Evolutionary conservation across 2,113 vertebrate species (phyloP).

Genomic region (Sapajus apella): DNA sequence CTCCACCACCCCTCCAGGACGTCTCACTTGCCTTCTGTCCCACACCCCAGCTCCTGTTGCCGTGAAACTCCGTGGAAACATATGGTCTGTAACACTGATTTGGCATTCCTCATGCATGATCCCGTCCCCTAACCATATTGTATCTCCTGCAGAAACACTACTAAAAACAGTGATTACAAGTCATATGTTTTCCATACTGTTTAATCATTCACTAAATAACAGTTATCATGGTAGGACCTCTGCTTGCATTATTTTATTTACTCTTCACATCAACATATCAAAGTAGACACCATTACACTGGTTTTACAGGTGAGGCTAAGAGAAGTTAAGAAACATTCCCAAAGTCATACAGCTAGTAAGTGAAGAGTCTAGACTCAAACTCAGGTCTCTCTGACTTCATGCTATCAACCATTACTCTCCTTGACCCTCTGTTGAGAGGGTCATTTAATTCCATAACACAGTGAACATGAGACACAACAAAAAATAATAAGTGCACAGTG

Average conservation of each 20-base stretch:
- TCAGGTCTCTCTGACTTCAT: background rate
- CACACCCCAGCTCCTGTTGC: background rate
- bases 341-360: background rate
- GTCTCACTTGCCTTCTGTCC: background rate
- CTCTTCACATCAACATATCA: background rate
- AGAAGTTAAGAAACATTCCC: constrained; percentile 1
- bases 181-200: background rate
- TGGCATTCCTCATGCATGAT: background rate
- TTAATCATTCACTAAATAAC: background rate
- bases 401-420: background rate
- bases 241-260: background rate
- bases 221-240: background rate
- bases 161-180: background rate
- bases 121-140: background rate
- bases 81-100: background rate
- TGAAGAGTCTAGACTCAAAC: background rate
- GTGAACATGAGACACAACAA: background rate
- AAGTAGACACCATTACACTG: background rate
- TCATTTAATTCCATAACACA: background rate
- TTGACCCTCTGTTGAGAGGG: background rate
- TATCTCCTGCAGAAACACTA: background rate
- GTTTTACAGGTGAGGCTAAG: background rate
- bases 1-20: background rate
- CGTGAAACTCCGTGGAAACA: background rate
- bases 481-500: background rate